Base-by-base conservation (phyloP, 1,140 invertebrate genomes). In the Scaptomyza graminum region DNA sequence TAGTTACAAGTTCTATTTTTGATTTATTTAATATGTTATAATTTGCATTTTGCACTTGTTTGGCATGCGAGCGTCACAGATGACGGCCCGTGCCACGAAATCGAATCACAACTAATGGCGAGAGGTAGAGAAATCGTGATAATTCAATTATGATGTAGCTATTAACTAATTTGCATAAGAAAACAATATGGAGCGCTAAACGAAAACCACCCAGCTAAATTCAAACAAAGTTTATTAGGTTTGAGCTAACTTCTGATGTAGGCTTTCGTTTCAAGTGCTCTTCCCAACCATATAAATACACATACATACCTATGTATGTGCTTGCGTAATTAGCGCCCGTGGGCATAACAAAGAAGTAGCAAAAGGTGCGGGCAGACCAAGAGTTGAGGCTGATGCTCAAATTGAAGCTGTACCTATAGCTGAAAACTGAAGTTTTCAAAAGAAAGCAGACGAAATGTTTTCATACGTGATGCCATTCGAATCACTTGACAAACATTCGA, bases 161-260 rank as follows among this genome's bases (percentile, higher is more conserved):
- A 87, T 81, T 81, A 87, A 87, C 67, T 80, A 76, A 87, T 87
- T 74, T 87, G 70, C 82, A 87, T 87, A 87, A 63, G 74, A 75
- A 75, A 85, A 74, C 69, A 74, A 74, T 69, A 61, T 61, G 41
- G 31, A 73, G 64, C 57, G 64, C 64, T 73, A 73, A 73, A 55
- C 61, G 44, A 60, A 71, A 60, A 50, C 37, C 43, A 55, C 2
- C 46, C 12, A 50, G 34, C 39, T 54, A 12, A 54, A 60, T 22
- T 16, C 16, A 41, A 41, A 44, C n/a, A 13, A 2, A 25, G 47
- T 0, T 2, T 37, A 43, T 22, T 49, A 22, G 2, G 39, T 15
- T 66, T 54, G 66, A 55, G 57, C 69, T 59, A 34, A 64, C 55
- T 60, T 73, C 70, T 60, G 54, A 47, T 51, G 72, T 47, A 46